These are phyloP conservation scores for Tigriopus japonicus DNA, from an alignment of 1,140 invertebrate genomes.

Conservation along the genomic window DNA sequence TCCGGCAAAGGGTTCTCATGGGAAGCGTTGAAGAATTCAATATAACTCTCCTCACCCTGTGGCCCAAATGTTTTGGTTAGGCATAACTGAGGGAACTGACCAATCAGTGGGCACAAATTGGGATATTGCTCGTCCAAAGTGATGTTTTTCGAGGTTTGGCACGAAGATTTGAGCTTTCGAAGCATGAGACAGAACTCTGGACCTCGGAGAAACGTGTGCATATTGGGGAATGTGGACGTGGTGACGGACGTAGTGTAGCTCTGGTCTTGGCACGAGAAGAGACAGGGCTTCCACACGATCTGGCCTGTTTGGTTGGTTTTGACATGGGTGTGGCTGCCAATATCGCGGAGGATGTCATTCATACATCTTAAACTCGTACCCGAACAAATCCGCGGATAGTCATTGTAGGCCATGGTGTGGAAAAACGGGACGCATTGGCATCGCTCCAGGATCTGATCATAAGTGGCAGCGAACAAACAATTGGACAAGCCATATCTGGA, in stretches of 20 bases:
- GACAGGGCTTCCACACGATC: slow-evolving; percentile 2
- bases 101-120: slow-evolving; percentile 3
- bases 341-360: slow-evolving; percentile 9
- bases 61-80: not conserved
- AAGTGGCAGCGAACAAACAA: slow-evolving; percentile 9
- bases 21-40: not conserved
- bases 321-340: slow-evolving; percentile 1
- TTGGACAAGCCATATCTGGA: slow-evolving; percentile 6
- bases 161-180: not conserved
- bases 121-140: slow-evolving; percentile 9
- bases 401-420: slow-evolving; percentile 9
- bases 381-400: slow-evolving; percentile 2
- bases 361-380: not conserved
- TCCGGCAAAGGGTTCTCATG: too few species aligned
- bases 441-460: slow-evolving; percentile 3
- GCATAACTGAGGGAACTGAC: not conserved
- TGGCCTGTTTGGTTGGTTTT: not conserved
- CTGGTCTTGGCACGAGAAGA: slow-evolving; percentile 7
- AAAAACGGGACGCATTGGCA: slow-evolving; percentile 11
- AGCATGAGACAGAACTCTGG: slow-evolving; percentile 8
- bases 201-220: slow-evolving; percentile 6
- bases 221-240: slow-evolving; percentile 7
- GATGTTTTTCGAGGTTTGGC: slow-evolving; percentile 1
- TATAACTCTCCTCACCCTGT: not conserved
- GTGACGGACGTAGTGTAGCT: slow-evolving; percentile 10